Evolutionary conservation across 1,140 invertebrate species (phyloP), one percentile per base, ranked within the genome.

Genomic region (Littorina saxatilis): DNA sequence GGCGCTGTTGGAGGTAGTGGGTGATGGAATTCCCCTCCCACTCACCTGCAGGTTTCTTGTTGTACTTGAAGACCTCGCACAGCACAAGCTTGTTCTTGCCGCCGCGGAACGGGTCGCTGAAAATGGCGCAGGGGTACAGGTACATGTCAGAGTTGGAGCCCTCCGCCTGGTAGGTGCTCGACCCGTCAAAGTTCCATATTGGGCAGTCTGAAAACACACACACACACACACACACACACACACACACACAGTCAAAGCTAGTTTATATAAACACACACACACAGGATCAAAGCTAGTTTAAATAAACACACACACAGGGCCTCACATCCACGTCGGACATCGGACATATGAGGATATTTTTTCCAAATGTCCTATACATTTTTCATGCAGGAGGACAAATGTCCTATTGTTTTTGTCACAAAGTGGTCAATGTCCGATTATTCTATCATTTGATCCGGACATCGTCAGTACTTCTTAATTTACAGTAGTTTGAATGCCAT

Each of bases 151-250:
- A 97, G 87, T 95, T 94, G 7, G 91, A 91, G 0, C 94, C 94
- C 83, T 93, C 93, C 0, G 94, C 93, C 84, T 95, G 94, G 78
- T 88, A 90, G 5, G 93, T 94, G 63, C 91, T 92, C 88, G 97
- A 98, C 35, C 98, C 98, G 92, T 99, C 98, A 91, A 96, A 99
- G 87, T 98, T 98, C 98, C 98, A 99, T 1, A 96, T 93, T 0
- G 98, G 98, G 68, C 98, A 93, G 83, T 99, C 98, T 94, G 84
- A 40, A 74, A 80, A 66, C 32, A 66, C 32, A 66, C 32, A 66
- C 32, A 66, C 32, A 66, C 32, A 66, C 32, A 66, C 32, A 66
- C 61, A 27, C 32, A 29, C 61, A 27, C 32, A 29, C 32, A 66
- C 61, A 66, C n/a, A 29, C 32, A 29, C 61, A 66, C n/a, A 66